Evolutionary conservation across 2,888 invertebrate species (phyloP).

Genomic region (Amiota mariae): DNA sequence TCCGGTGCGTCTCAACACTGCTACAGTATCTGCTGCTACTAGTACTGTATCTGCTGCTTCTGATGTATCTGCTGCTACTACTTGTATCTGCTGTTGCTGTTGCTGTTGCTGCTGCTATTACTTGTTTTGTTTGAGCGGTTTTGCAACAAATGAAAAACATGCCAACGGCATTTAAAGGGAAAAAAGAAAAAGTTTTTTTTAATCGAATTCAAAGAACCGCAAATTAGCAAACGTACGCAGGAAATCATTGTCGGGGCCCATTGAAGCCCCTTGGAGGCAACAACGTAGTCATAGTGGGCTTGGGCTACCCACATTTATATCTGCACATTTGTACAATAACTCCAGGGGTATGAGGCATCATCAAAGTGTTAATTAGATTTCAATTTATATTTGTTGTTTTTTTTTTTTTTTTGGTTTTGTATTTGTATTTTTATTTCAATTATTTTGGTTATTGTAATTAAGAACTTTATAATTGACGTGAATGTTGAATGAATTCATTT

Average conservation of each 20-base stretch:
- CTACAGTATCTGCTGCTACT: neutral
- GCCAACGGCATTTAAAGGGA: slow-evolving; percentile 24
- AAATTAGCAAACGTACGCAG: slow-evolving; percentile 30
- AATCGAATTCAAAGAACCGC: slow-evolving; percentile 29
- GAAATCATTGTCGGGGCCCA: slow-evolving; percentile 12
- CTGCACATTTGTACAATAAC: neutral
- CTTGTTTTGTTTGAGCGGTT: neutral
- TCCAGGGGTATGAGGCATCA: neutral
- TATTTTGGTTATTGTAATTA: slow-evolving; percentile 17
- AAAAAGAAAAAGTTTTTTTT: slow-evolving; percentile 21
- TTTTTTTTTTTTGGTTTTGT: neutral
- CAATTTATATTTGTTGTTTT: slow-evolving; percentile 20
- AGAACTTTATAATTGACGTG: slow-evolving; percentile 28
- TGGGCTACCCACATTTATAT: neutral
- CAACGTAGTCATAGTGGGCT: neutral
- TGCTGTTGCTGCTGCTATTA: neutral
- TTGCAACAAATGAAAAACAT: slow-evolving; percentile 25
- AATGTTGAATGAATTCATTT: slow-evolving; percentile 1
- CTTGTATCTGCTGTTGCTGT: neutral
- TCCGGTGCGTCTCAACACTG: neutral
- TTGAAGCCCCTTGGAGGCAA: neutral
- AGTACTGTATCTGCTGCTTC: neutral
- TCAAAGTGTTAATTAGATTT: slow-evolving; percentile 28
- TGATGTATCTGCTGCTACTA: neutral
- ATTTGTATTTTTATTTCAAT: slow-evolving; percentile 2